Conservation (phyloP, 2,888 invertebrate species). For the Lissocephala sabroskyi region DNA sequence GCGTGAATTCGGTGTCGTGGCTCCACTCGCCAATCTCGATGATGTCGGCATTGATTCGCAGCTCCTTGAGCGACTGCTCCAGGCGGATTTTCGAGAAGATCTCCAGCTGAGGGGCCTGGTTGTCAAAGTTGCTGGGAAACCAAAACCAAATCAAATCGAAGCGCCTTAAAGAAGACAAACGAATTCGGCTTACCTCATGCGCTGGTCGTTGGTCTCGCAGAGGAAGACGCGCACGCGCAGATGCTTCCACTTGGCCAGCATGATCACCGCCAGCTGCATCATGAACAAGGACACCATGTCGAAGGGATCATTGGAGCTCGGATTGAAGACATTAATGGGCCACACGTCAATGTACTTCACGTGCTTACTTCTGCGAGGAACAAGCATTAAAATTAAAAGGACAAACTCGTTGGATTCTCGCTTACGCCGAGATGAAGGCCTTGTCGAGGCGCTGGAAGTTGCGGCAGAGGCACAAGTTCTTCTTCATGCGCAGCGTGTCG, state of each 20-base stretch:
- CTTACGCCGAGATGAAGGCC: constrained; percentile 80
- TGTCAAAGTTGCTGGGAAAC: constrained; percentile 60
- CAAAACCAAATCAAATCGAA: fast-evolving
- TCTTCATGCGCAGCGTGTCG: constrained; percentile 92
- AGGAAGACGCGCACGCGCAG: constrained; percentile 89
- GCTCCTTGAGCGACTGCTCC: constrained; percentile 82
- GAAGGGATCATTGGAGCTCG: constrained; percentile 84
- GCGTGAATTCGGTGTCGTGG: constrained; percentile 74
- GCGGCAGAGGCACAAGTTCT: constrained; percentile 94
- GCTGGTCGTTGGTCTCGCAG: constrained; percentile 78
- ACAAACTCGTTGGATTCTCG: constrained; percentile 16
- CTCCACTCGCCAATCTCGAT: constrained; percentile 80
- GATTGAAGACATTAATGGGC: constrained; percentile 93
- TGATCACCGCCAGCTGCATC: constrained; percentile 97
- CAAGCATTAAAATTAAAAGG: constrained; percentile 6
- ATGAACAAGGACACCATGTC: constrained; percentile 95
- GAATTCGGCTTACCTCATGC: constrained; percentile 57
- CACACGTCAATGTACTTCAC: constrained; percentile 95
- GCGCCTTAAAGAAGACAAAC: neutral
- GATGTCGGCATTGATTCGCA: constrained; percentile 91
- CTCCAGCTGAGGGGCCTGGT: constrained; percentile 66
- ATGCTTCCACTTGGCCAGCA: constrained; percentile 91
- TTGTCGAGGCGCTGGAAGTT: constrained; percentile 92
- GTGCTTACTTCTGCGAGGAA: constrained; percentile 68
- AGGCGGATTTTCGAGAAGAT: constrained; percentile 73